A percentile compares a stretch with the other conserved stretches of the same genome.
Conservation (phyloP, 2,797 vertebrate species). For the Chelidonichthys spinosus region DNA sequence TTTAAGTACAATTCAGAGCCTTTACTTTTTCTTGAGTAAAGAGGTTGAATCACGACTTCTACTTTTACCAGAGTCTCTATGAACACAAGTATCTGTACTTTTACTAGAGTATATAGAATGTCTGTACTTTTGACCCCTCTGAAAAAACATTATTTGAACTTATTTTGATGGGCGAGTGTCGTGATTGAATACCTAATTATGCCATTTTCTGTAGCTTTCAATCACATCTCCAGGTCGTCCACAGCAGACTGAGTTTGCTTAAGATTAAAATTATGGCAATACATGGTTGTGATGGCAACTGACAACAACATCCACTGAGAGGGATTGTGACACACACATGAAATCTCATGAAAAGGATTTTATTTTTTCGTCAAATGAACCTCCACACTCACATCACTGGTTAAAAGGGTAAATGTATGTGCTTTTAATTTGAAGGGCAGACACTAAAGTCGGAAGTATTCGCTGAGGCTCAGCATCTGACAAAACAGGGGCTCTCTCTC, state of each 20-base stretch:
- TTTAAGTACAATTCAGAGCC: no score
- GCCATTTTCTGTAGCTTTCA: not conserved
- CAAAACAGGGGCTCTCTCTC: no score
- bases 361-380: not conserved
- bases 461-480: constrained; percentile 1
- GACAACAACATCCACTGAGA: not conserved
- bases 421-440: constrained; percentile 45
- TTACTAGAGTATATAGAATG: no score
- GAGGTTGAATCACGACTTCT: no score
- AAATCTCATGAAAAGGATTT: not conserved
- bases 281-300: not conserved
- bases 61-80: no score
- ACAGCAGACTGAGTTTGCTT: not conserved
- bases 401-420: not conserved
- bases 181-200: not conserved
- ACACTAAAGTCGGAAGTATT: constrained; percentile 18
- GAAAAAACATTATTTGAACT: not conserved
- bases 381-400: not conserved
- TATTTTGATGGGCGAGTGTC: not conserved
- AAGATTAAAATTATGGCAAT: not conserved
- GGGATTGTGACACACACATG: not conserved
- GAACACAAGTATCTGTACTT: no score
- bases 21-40: no score
- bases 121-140: no score
- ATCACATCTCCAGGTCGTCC: not conserved